A percentile compares a stretch with the other conserved stretches of the same genome.
phyloP scores from a whole-genome alignment of 2,888 invertebrate genomes.

The Hedya salicella region DNA sequence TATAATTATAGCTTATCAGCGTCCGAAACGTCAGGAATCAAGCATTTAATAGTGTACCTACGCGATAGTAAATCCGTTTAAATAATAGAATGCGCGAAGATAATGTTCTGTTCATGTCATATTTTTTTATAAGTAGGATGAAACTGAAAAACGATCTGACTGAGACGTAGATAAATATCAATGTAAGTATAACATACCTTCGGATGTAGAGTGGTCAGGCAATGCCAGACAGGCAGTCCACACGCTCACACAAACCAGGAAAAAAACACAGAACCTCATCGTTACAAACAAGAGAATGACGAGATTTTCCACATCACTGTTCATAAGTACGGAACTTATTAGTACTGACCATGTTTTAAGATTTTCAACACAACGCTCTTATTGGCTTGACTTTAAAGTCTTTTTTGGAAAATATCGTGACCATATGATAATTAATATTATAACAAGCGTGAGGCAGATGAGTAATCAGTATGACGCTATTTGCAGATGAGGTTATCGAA shows the following conservation, averaged over 20 bases:
- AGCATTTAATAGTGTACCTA: too few species aligned
- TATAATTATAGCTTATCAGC: too few species aligned
- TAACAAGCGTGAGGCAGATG: constrained; percentile 19
- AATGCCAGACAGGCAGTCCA: constrained; percentile 13
- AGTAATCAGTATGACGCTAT: constrained; percentile 23
- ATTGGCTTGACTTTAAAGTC: constrained; percentile 3
- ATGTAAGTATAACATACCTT: constrained; percentile 12
- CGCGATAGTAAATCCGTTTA: too few species aligned
- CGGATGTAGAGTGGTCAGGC: neutral
- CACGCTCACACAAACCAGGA: constrained; percentile 16
- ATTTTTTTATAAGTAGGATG: too few species aligned
- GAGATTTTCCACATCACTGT: constrained; percentile 16
- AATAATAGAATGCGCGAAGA: too few species aligned
- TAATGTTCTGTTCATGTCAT: too few species aligned
- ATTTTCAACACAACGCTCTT: constrained; percentile 1
- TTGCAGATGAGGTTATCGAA: constrained; percentile 26
- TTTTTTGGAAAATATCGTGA: neutral
- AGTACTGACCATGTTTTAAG: constrained; percentile 17
- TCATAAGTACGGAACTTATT: constrained; percentile 25
- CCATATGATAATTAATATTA: constrained; percentile 8
- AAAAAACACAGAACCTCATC: constrained; percentile 23
- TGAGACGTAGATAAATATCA: too few species aligned
- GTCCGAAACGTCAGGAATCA: too few species aligned
- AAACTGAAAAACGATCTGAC: too few species aligned
- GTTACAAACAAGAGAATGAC: constrained; percentile 22